phyloP scores from a whole-genome alignment of 2,888 invertebrate genomes.

The Orchesella flavescens region DNA sequence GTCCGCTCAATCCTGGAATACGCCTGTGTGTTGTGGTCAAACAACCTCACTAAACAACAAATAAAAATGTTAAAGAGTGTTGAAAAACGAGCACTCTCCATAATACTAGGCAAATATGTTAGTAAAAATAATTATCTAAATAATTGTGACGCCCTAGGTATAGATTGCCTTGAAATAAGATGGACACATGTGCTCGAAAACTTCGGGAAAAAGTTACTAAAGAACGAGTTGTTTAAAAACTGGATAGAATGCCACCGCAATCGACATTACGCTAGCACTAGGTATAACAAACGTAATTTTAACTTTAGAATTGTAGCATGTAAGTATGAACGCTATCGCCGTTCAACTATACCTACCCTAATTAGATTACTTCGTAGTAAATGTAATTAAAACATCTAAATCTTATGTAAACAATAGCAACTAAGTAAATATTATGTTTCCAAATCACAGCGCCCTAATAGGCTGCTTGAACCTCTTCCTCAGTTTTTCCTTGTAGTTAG shows the following conservation, averaged over 20 bases:
- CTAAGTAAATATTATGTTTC: no score
- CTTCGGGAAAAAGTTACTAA: conserved; percentile 9
- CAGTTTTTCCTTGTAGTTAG: no score
- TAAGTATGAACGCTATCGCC: conserved; percentile 16
- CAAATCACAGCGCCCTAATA: no score
- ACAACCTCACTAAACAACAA: neutral
- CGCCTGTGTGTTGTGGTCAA: conserved; percentile 14
- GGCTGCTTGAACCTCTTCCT: no score
- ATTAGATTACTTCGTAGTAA: conserved; percentile 13
- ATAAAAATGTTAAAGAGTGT: conserved; percentile 1
- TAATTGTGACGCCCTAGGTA: neutral
- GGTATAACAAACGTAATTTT: conserved; percentile 12
- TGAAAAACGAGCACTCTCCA: conserved; percentile 22
- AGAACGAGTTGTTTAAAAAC: neutral
- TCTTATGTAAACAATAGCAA: no score
- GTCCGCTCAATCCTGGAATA: conserved; percentile 25
- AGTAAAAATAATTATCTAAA: neutral
- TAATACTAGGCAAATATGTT: conserved; percentile 13
- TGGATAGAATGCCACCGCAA: conserved; percentile 11
- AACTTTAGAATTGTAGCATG: conserved; percentile 6
- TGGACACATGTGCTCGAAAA: neutral
- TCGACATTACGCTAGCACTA: neutral
- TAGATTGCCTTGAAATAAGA: neutral
- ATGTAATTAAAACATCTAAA: neutral
- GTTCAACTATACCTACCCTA: conserved; percentile 12